Conservation (phyloP, 2,888 invertebrate species). For the Strigamia maritima region DNA sequence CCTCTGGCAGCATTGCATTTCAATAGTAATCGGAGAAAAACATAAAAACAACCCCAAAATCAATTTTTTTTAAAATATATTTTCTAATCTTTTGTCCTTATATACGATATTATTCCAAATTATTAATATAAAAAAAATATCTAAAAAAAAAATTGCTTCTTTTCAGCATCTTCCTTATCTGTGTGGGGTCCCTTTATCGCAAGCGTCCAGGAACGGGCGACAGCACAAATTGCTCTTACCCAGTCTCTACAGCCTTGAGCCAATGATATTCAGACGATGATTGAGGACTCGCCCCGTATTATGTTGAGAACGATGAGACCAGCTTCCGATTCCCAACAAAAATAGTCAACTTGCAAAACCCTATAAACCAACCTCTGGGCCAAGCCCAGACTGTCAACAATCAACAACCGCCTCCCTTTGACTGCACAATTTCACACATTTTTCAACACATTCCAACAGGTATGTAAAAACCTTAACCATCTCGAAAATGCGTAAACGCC, state of each 20-base stretch:
- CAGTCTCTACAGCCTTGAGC: conserved; percentile 16
- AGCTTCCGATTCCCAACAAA: not conserved
- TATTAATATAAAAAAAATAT: not conserved
- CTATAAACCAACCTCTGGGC: not conserved
- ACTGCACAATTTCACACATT: not conserved
- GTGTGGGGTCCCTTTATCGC: conserved; percentile 16
- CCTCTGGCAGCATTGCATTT: not conserved
- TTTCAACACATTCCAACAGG: conserved; percentile 30
- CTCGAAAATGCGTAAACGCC: not conserved
- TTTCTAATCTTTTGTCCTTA: too few species aligned
- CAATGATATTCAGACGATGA: conserved; percentile 20
- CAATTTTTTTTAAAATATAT: too few species aligned
- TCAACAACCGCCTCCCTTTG: not conserved
- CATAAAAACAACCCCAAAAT: not conserved
- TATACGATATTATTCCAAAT: not conserved
- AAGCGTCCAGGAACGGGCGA: conserved; percentile 2
- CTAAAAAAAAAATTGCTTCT: conserved; percentile 7
- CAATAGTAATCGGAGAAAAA: not conserved
- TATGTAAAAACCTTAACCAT: not conserved
- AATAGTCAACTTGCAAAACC: not conserved
- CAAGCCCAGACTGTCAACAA: not conserved
- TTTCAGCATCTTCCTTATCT: conserved; percentile 21
- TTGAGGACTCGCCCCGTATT: conserved; percentile 19
- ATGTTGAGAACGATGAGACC: not conserved
- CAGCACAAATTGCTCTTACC: conserved; percentile 7